Evolutionary conservation across 2,797 vertebrate species (phyloP).

Genomic region (Catharus ustulatus): DNA sequence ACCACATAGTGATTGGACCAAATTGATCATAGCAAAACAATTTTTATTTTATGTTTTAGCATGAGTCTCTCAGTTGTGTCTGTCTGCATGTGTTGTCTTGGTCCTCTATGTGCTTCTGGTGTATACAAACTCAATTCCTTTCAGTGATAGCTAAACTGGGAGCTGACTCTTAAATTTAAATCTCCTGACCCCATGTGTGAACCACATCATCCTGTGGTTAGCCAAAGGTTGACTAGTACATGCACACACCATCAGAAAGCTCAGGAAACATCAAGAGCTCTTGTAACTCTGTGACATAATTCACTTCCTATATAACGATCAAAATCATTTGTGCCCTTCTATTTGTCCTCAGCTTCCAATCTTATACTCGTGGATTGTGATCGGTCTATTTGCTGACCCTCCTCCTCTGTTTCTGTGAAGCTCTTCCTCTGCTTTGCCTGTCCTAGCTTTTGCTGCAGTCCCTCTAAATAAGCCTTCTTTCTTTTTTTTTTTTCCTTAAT

Average conservation of each 20-base stretch:
- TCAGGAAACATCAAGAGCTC: background rate
- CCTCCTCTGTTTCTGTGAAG: background rate
- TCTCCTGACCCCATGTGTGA: background rate
- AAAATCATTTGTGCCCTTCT: background rate
- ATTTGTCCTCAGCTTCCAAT: background rate
- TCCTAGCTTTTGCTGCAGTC: background rate
- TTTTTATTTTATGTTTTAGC: background rate
- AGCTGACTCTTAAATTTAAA: background rate
- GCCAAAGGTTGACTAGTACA: background rate
- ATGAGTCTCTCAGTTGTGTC: background rate
- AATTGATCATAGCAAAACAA: background rate
- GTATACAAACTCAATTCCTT: background rate
- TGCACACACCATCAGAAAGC: background rate
- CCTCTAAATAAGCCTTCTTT: background rate
- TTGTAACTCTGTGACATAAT: background rate
- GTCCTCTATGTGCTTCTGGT: background rate
- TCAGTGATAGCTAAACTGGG: background rate
- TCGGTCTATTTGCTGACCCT: background rate
- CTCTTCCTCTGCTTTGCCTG: background rate
- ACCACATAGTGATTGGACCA: background rate
- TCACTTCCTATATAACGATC: background rate
- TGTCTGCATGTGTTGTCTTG: background rate
- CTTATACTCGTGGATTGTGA: background rate
- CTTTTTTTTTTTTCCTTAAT: background rate
- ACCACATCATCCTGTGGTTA: background rate